Evolutionary conservation across 53 echinoderm and acorn worm genomes (phyloP).

Genomic region (Mesocentrotus franciscanus): DNA sequence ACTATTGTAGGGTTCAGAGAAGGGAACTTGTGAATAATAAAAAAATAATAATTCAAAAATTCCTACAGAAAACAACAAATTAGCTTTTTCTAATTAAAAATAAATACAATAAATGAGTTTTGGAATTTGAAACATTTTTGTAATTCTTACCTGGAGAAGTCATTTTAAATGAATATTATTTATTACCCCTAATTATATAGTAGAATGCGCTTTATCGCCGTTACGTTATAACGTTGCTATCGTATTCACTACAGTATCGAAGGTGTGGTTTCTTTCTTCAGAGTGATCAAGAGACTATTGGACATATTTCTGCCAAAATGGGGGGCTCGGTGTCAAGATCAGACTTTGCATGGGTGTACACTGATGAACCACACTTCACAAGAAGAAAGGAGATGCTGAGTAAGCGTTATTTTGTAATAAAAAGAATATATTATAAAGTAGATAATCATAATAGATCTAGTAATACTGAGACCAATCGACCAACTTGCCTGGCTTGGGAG

Average conservation of each 20-base stretch:
- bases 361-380: slow-evolving; percentile 96
- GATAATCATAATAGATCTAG: too few relatives aligned
- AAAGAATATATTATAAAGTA: not conserved
- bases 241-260: not conserved
- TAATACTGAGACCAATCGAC: too few relatives aligned
- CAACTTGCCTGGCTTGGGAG: not conserved
- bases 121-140: not conserved
- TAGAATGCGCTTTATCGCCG: not conserved
- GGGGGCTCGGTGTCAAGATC: slow-evolving; percentile 86
- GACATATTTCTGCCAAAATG: slow-evolving; percentile 66
- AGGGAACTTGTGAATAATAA: not conserved
- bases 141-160: not conserved
- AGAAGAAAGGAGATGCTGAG: slow-evolving; percentile 97
- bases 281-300: not conserved
- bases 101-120: not conserved
- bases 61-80: not conserved
- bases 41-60: not conserved
- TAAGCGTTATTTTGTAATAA: slow-evolving; percentile 64
- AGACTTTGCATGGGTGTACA: slow-evolving; percentile 97
- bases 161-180: not conserved
- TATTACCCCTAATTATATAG: not conserved
- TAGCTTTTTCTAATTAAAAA: not conserved
- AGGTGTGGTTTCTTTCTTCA: not conserved
- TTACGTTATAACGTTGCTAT: not conserved
- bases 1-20: not conserved